Base-by-base conservation (phyloP, 2,888 invertebrate genomes). In the Thereva nobilitata region DNA sequence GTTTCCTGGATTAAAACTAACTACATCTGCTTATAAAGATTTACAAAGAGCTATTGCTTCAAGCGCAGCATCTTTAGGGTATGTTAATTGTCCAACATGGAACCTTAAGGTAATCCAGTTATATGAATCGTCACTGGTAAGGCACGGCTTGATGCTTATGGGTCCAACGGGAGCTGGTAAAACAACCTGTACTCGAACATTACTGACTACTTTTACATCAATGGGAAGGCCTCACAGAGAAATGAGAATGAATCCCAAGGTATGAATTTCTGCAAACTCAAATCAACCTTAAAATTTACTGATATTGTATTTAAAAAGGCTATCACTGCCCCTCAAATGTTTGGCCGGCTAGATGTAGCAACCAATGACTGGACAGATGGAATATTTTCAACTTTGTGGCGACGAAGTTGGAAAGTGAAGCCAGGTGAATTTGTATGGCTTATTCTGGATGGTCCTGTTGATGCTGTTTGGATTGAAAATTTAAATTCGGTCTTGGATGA, bases 281-380 rank as follows among this genome's bases (percentile, higher is more conserved):
- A 1, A 23, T 23, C 23, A 23, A 23, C 23, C 1, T 23, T 23
- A 23, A 23, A 23, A 23, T 23, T 23, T 23, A 23, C 23, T 23
- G 1, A 23, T 23, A 23, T 23, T 23, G 23, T 23, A 23, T 23
- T 23, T 23, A 23, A 23, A 23, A 23, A 90, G 87, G 93, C 94
- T 3, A 94, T 95, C 71, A 94, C 94, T 35, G 93, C 94, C 0
- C 89, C 94, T 0, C 94, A 95, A 84, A 95, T 95, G 92, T 95
- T 94, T 80, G 94, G 94, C 0, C 85, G 89, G 47, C 82, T 95
- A 45, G 95, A 95, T 79, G 93, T 92, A 0, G 90, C 94, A 0
- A 95, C 95, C 1, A 95, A 95, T 78, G 95, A 95, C 77, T 95
- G 95, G 95, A 95, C 94, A 0, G 95, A 95, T 80, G 95, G 95